Base-by-base conservation (phyloP, 2,113 vertebrate species). In the Orthochromis malagaraziensis region DNA sequence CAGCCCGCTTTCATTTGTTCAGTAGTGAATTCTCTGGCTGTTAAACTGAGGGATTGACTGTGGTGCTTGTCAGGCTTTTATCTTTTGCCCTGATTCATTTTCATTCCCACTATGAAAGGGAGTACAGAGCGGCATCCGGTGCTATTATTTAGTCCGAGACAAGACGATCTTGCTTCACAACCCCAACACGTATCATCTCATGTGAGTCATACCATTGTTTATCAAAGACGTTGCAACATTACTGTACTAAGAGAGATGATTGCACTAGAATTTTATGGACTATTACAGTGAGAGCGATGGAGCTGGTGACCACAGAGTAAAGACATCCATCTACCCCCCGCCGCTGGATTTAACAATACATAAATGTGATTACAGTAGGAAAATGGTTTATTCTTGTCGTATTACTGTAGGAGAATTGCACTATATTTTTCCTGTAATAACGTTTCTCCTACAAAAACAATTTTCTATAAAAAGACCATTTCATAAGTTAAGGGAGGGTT, bases 41-140 rank as follows among this genome's bases (percentile, higher is more conserved):
- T 96, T 96, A 95, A 95, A 95, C 93, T 94, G 92, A 96, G 93
- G 84, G 91, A 95, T 95, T 90, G 94, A 92, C 92, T 92, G 88
- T 80, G 79, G 84, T 87, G 87, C 93, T 93, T 95, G 94, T 94
- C 93, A 88, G 87, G 92, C 94, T 94, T 95, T 94, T 95, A 96
- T 96, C 95, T 96, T 91, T 91, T 85, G 87, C 84, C 90, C 93
- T 95, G 94, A 94, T 94, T 96, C 95, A 94, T 96, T 95, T 93
- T 93, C 94, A 94, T 95, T 94, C 89, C 89, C 90, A 65, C 84
- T 70, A 84, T 85, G 89, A 91, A 91, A 81, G 85, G 84, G 87
- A 88, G 91, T 86, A 81, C 38, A 33, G 73, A 93, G 89, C 54
- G 2, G 84, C 87, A 90, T 91, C 90, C 84, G 17, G 16, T 21